Conservation (phyloP, 2,113 vertebrate species). For the Acrocephalus kingi region DNA sequence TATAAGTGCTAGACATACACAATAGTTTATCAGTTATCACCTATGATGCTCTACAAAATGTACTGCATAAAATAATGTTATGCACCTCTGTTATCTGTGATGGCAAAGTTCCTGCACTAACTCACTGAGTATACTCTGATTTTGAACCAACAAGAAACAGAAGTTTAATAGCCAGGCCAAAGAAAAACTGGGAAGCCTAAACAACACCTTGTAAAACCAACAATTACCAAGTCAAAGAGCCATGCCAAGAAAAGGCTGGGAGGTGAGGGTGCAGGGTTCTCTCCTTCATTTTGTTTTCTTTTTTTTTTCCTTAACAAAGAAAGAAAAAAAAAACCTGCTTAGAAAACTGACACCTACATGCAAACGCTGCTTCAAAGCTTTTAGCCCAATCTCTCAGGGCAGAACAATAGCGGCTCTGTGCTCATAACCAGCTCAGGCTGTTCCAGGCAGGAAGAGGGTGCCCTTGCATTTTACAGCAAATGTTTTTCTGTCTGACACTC, state of each 20-base stretch:
- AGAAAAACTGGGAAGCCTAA: conserved; percentile 35
- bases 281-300: neutral
- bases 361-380: conserved; percentile 13
- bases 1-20: neutral
- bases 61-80: neutral
- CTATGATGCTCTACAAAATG: neutral
- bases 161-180: neutral
- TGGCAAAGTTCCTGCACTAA: neutral
- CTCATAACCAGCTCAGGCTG: neutral
- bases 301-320: neutral
- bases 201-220: conserved; percentile 48
- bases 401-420: conserved; percentile 37
- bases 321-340: neutral
- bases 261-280: neutral
- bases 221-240: conserved; percentile 22
- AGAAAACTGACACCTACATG: conserved; percentile 59
- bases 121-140: neutral
- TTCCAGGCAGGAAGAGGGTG: conserved; percentile 29
- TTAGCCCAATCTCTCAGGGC: neutral
- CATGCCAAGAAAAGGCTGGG: conserved; percentile 31
- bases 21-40: neutral
- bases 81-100: neutral
- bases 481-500: neutral
- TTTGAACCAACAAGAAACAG: neutral
- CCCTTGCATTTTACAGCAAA: neutral